Base-by-base conservation (phyloP, 2,797 vertebrate genomes). In the Eidolon dupreanum region DNA sequence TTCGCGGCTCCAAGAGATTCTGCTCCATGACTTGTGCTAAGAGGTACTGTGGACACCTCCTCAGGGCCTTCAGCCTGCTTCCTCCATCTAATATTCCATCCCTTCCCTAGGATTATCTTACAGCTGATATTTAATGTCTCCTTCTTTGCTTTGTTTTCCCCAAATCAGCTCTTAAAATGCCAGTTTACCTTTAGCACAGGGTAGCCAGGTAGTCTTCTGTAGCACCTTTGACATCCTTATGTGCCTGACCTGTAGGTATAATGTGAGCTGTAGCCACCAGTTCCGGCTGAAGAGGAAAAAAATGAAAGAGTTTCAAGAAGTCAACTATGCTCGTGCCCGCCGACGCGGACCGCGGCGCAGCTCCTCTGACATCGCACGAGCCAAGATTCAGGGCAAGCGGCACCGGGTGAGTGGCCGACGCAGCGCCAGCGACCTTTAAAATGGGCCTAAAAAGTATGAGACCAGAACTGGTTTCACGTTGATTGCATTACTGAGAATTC, bases 21-120 rank as follows among this genome's bases (percentile, higher is more conserved):
- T 99, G 99, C 97, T 99, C 99, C 90, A 99, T 99, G 98, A 99
- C 99, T 7, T 99, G 99, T 87, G 99, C 99, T 70, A 99, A 99
- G 98, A 99, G 99, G 99, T 99, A 98, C 97, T 17, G 11, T 26
- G 28, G 83, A 19, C 36, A 24, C 49, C 36, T 53, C 28, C 3
- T 53, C 28, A 2, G 36, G 0, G 0, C 12, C 10, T 70, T 79
- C 63, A 41, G 61, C 36, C 15, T 46, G 41, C 3, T 12, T 43
- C 49, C 28, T 75, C 28, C 13, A 4, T 53, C 12, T 8, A 15
- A 3, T 6, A 20, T 55, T 16, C 68, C 17, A 20, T 16, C 8
- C 68, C 53, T 70, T 79, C 46, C 57, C 53, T 17, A 24, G 55
- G 38, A 65, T 16, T 33, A 3, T 19, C 41, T 85, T 53, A 61